These are phyloP conservation scores for Hirtodrosophila histrioides DNA, from an alignment of 2,888 invertebrate species.

Conservation along the genomic window DNA sequence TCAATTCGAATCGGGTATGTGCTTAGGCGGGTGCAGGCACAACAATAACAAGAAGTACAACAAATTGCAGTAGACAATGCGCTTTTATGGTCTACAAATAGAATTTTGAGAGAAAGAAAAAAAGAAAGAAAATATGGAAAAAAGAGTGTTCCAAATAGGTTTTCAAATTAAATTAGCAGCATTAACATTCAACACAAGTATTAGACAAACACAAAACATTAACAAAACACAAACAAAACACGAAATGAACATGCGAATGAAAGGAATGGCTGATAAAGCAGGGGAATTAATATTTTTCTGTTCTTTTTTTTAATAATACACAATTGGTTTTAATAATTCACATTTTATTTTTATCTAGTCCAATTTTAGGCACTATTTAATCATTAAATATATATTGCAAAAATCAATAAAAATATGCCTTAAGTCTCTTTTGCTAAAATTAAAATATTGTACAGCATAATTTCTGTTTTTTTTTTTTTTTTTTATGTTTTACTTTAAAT, in stretches of 20 bases:
- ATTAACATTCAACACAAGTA: constrained; percentile 36
- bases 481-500: constrained; percentile 31
- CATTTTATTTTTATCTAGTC: constrained; percentile 61
- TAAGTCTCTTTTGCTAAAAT: constrained; percentile 67
- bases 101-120: constrained; percentile 52
- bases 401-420: constrained; percentile 71
- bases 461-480: constrained; percentile 32
- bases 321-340: constrained; percentile 62
- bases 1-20: constrained; percentile 50
- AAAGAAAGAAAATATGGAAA: constrained; percentile 42
- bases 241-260: constrained; percentile 56
- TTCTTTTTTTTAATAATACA: constrained; percentile 56
- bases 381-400: constrained; percentile 64
- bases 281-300: constrained; percentile 2
- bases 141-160: constrained; percentile 30
- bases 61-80: constrained; percentile 53
- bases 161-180: constrained; percentile 34
- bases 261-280: constrained; percentile 37
- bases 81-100: constrained; percentile 83
- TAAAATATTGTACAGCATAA: constrained; percentile 67
- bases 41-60: constrained; percentile 68
- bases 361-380: constrained; percentile 49
- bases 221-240: constrained; percentile 36
- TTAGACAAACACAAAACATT: constrained; percentile 39
- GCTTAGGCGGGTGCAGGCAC: constrained; percentile 51